Conservation (phyloP, 2,888 invertebrate species). For the Thalpophila matura region DNA sequence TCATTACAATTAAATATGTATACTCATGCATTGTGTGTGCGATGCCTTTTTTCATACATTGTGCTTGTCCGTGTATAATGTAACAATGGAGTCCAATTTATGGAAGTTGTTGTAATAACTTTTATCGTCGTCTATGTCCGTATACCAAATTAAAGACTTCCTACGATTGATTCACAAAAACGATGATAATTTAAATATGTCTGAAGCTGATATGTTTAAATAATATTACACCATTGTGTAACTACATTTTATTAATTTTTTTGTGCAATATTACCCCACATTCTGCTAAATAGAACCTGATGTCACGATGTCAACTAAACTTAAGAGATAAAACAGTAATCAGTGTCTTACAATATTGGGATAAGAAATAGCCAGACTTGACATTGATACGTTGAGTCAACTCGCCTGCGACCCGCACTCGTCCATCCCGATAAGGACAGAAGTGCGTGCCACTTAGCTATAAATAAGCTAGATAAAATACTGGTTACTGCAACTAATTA, state of each 20-base stretch:
- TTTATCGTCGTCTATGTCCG: slow-evolving; percentile 29
- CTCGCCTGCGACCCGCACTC: slow-evolving; percentile 58
- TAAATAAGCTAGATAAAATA: slow-evolving; percentile 73
- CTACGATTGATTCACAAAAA: slow-evolving; percentile 1
- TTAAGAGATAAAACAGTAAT: slow-evolving; percentile 48
- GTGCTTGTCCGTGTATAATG: slow-evolving; percentile 16
- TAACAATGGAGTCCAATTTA: slow-evolving; percentile 45
- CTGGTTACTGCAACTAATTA: slow-evolving; percentile 66
- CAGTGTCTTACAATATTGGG: slow-evolving; percentile 51
- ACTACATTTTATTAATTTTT: too few species aligned
- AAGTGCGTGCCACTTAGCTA: slow-evolving; percentile 71
- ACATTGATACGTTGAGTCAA: slow-evolving; percentile 68
- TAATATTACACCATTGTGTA: not conserved
- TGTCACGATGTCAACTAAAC: not conserved
- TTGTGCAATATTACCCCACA: not conserved
- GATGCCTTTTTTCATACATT: slow-evolving; percentile 33
- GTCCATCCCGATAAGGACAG: slow-evolving; percentile 70
- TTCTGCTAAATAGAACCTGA: not conserved
- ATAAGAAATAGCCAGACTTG: slow-evolving; percentile 65
- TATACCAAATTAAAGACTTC: slow-evolving; percentile 7
- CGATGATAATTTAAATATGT: too few species aligned
- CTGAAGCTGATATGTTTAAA: too few species aligned
- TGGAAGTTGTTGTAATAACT: slow-evolving; percentile 42
- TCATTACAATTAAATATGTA: slow-evolving; percentile 31
- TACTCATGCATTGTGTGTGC: slow-evolving; percentile 40